Conservation (phyloP, 2,888 invertebrate species). For the Plebejus melissa region DNA sequence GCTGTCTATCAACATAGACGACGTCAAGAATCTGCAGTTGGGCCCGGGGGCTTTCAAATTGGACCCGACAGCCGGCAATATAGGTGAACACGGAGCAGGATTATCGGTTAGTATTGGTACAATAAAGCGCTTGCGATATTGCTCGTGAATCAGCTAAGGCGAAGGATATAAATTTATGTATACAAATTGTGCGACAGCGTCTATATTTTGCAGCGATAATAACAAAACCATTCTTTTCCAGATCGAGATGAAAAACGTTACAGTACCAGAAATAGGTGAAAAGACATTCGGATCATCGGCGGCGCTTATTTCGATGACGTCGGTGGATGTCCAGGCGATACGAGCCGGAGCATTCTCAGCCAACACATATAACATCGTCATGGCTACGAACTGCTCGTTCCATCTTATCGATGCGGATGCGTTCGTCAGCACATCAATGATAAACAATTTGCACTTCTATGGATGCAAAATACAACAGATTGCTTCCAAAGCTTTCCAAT, state of each 20-base stretch:
- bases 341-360: constrained; percentile 83
- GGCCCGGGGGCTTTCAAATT: constrained; percentile 81
- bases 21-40: constrained; percentile 78
- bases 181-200: neutral
- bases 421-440: constrained; percentile 80
- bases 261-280: constrained; percentile 78
- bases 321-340: constrained; percentile 74
- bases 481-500: constrained; percentile 79
- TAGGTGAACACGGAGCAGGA: constrained; percentile 82
- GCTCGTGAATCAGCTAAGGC: constrained; percentile 1
- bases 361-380: constrained; percentile 80
- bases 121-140: constrained; percentile 19
- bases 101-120: constrained; percentile 62
- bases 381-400: constrained; percentile 81
- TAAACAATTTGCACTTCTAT: constrained; percentile 79
- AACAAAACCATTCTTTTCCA: constrained; percentile 52
- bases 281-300: constrained; percentile 82
- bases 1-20: constrained; percentile 77
- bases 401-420: constrained; percentile 80
- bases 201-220: constrained; percentile 3
- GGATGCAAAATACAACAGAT: constrained; percentile 79
- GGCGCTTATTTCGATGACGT: constrained; percentile 77
- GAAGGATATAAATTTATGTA: neutral
- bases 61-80: constrained; percentile 77
- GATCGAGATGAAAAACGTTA: constrained; percentile 82